A percentile compares a stretch with the other conserved stretches of the same genome.
These are phyloP conservation scores for Caiman crocodilus DNA, from an alignment of 2,797 vertebrate genomes.

Conservation along the genomic window DNA sequence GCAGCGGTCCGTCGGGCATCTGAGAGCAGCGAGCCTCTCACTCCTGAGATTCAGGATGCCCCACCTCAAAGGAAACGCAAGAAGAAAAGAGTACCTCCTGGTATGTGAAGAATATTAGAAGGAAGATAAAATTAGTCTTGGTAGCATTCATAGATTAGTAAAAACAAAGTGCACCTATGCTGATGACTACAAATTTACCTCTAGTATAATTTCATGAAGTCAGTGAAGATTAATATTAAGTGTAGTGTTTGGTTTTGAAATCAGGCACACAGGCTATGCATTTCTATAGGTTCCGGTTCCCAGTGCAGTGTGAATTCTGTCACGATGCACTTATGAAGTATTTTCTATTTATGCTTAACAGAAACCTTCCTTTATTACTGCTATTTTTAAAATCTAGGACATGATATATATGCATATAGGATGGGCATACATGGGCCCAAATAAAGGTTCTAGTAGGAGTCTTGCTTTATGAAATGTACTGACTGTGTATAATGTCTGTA, in stretches of 20 bases:
- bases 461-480: background rate
- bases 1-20: constrained; percentile 77
- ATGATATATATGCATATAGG: background rate
- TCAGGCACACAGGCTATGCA: background rate
- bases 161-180: background rate
- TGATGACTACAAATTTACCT: background rate
- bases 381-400: background rate
- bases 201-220: background rate
- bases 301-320: background rate
- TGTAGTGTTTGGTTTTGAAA: background rate
- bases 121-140: background rate
- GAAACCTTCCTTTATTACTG: background rate
- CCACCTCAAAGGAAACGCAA: constrained; percentile 85
- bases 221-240: background rate
- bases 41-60: constrained; percentile 78
- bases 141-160: background rate
- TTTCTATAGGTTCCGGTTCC: background rate
- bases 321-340: background rate
- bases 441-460: background rate
- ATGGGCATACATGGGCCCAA: background rate
- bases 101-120: constrained; percentile 57
- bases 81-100: constrained; percentile 84
- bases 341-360: background rate
- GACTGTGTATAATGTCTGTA: background rate
- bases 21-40: constrained; percentile 81